These are phyloP conservation scores for Galeopsomyia nigrocyanea DNA, from an alignment of 2,888 invertebrate genomes.

Conservation along the genomic window DNA sequence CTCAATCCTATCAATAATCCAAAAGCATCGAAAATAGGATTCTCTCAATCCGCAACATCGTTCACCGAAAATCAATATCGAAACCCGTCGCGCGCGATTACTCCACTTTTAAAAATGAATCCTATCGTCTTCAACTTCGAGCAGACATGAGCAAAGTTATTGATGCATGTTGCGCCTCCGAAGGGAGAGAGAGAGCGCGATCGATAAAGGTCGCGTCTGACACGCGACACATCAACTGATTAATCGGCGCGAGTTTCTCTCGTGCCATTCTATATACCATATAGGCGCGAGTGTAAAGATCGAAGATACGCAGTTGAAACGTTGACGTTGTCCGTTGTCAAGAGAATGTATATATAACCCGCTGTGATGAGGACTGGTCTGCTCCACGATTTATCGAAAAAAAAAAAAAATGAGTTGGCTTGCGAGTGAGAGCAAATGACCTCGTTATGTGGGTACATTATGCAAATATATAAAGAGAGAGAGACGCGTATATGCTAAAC, in stretches of 20 bases:
- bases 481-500: neutral
- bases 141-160: too few relatives aligned
- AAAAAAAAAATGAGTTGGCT: too few relatives aligned
- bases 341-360: neutral
- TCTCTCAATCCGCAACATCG: too few relatives aligned
- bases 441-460: slow-evolving; percentile 31
- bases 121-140: neutral
- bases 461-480: slow-evolving; percentile 22
- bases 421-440: slow-evolving; percentile 26
- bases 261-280: neutral
- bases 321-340: too few relatives aligned
- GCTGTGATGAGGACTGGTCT: slow-evolving; percentile 7
- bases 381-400: slow-evolving; percentile 25
- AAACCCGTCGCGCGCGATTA: neutral
- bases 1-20: too few relatives aligned
- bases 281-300: neutral
- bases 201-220: slow-evolving; percentile 31
- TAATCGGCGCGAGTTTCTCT: slow-evolving; percentile 5
- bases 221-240: slow-evolving; percentile 30
- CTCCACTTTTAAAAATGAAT: slow-evolving; percentile 1
- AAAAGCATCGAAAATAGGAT: too few relatives aligned
- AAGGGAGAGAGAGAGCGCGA: neutral
- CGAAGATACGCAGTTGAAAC: neutral
- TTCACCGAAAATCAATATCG: too few relatives aligned
- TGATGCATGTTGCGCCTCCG: too few relatives aligned